Conservation (phyloP, 1,140 invertebrate species). For the Schlechtendalia chinensis region DNA sequence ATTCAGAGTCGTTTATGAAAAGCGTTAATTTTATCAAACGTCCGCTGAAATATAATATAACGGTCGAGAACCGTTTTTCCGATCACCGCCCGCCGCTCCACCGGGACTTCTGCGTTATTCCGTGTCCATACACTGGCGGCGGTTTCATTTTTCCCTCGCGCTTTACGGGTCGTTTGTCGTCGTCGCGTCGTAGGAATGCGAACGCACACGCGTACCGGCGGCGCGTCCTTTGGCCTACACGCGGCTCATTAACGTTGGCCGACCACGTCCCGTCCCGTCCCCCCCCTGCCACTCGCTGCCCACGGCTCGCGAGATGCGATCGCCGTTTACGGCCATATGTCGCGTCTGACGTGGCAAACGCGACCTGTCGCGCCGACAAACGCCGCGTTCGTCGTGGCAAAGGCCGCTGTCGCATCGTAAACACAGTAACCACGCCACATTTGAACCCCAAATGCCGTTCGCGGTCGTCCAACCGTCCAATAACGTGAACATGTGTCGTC, state of each 20-base stretch:
- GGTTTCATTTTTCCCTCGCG: neutral
- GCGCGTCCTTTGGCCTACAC: slow-evolving; percentile 11
- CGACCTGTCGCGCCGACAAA: neutral
- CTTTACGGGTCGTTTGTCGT: neutral
- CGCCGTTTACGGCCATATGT: slow-evolving; percentile 24
- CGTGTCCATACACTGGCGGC: neutral
- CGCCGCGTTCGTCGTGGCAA: neutral
- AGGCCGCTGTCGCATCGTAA: neutral
- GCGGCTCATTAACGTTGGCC: slow-evolving; percentile 21
- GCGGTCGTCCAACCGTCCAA: neutral
- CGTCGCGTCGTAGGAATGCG: neutral
- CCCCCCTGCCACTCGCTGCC: neutral
- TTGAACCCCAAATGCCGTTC: too few relatives aligned
- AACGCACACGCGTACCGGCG: neutral
- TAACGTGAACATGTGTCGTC: slow-evolving; percentile 10
- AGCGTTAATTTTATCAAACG: too few relatives aligned
- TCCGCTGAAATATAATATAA: too few relatives aligned
- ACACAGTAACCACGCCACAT: neutral
- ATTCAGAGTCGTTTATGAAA: too few relatives aligned
- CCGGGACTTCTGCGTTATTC: too few relatives aligned
- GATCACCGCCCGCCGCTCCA: too few relatives aligned
- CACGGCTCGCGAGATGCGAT: neutral
- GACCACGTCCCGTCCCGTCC: neutral
- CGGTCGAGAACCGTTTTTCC: too few relatives aligned
- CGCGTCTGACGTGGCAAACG: neutral